Evolutionary conservation across 2,888 invertebrate genomes (phyloP).

Genomic region (Callimorpha dominula): DNA sequence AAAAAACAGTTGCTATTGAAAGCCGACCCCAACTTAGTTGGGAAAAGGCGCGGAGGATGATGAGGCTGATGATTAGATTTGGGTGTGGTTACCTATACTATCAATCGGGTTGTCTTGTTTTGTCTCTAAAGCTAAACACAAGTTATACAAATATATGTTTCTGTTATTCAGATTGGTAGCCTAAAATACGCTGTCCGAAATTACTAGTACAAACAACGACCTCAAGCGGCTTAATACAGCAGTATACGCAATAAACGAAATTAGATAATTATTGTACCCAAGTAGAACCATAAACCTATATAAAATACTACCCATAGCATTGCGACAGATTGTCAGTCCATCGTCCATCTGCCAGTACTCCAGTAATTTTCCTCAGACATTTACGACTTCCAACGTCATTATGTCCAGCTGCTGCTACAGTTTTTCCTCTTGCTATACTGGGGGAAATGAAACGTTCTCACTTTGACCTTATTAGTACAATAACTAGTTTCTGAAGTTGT

Average conservation of each 20-base stretch:
- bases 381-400: constrained; percentile 27
- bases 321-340: constrained; percentile 11
- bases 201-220: neutral
- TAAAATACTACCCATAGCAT: neutral
- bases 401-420: constrained; percentile 20
- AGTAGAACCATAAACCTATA: neutral
- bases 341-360: constrained; percentile 14
- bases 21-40: no score
- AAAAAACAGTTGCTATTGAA: no score
- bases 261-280: neutral
- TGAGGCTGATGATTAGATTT: no score
- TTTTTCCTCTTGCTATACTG: constrained; percentile 10
- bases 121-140: neutral
- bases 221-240: neutral
- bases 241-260: neutral
- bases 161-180: no score
- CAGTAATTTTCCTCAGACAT: constrained; percentile 22
- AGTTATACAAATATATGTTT: neutral
- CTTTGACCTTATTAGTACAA: constrained; percentile 6
- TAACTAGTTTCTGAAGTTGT: neutral
- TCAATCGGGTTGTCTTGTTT: no score
- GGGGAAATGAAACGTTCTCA: neutral
- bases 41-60: no score
- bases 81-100: no score
- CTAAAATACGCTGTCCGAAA: neutral